These are phyloP conservation scores for Propithecus deckenii DNA, from an alignment of 2,797 vertebrate species.

Conservation along the genomic window DNA sequence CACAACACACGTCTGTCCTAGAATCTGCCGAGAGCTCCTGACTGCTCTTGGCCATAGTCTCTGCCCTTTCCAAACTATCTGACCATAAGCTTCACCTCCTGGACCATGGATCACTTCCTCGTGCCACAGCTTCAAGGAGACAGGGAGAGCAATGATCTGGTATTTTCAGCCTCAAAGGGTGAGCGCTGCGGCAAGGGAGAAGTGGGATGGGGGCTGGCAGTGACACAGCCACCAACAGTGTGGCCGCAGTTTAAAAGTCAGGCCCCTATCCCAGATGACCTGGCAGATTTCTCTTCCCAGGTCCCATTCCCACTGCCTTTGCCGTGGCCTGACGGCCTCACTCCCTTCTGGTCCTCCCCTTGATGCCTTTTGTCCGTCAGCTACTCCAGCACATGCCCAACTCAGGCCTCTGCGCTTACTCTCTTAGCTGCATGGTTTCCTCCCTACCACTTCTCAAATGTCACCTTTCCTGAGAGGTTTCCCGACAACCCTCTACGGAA, in stretches of 20 bases:
- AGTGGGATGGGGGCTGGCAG: neutral
- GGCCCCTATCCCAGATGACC: neutral
- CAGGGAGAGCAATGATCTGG: neutral
- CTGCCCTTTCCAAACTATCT: neutral
- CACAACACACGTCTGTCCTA: neutral
- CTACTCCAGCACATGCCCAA: rapidly evolving
- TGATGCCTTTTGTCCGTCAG: neutral
- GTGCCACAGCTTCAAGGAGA: neutral
- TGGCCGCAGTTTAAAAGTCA: neutral
- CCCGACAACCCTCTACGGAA: neutral
- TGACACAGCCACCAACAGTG: neutral
- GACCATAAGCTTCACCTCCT: no score
- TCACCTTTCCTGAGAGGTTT: neutral
- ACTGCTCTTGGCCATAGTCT: neutral
- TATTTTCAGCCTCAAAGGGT: neutral
- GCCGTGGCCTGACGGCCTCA: neutral
- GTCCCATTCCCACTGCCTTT: neutral
- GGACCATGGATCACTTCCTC: neutral
- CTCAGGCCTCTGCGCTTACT: neutral
- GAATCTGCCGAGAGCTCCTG: neutral
- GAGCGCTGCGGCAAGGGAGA: neutral
- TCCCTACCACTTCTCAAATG: neutral
- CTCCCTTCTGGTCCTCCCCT: neutral
- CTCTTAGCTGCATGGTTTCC: neutral
- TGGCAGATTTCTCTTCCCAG: neutral